A percentile compares a stretch with the other conserved stretches of the same genome.
phyloP scores from a whole-genome alignment of 2,888 invertebrate species.

The Sturmia bella region DNA sequence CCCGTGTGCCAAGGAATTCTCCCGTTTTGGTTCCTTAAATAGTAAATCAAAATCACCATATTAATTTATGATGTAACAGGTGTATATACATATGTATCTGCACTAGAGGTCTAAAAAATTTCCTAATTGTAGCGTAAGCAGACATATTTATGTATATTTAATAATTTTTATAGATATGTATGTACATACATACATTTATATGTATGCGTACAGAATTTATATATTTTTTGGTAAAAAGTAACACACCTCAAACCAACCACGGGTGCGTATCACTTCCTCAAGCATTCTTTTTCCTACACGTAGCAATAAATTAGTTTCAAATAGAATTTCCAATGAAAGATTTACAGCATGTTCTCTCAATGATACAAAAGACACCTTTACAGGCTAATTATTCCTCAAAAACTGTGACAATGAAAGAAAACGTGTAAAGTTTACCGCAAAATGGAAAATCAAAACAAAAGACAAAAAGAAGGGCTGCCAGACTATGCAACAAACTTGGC shows the following conservation, averaged over 20 bases:
- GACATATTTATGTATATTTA: constrained; percentile 17
- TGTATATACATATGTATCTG: constrained; percentile 12
- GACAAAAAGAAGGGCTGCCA: constrained; percentile 32
- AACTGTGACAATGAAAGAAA: constrained; percentile 31
- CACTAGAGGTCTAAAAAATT: not conserved
- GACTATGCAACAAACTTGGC: not conserved
- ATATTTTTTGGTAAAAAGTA: not conserved
- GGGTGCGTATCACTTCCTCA: constrained; percentile 76
- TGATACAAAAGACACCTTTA: constrained; percentile 13
- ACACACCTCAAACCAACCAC: constrained; percentile 81
- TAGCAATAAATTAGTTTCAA: not conserved
- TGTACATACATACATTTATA: constrained; percentile 6
- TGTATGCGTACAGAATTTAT: not conserved
- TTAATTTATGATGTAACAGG: constrained; percentile 53
- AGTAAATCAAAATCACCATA: constrained; percentile 26
- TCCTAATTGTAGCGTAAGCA: constrained; percentile 22
- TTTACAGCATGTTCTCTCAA: constrained; percentile 28
- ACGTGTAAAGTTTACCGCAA: constrained; percentile 63
- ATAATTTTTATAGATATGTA: not conserved
- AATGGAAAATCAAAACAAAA: constrained; percentile 57
- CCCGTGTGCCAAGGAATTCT: constrained; percentile 77
- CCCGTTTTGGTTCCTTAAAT: constrained; percentile 77
- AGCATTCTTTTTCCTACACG: constrained; percentile 58
- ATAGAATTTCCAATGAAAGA: constrained; percentile 14
- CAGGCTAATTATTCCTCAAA: constrained; percentile 1